Base-by-base conservation (phyloP, 2,113 vertebrate genomes). In the Galbula dea region DNA sequence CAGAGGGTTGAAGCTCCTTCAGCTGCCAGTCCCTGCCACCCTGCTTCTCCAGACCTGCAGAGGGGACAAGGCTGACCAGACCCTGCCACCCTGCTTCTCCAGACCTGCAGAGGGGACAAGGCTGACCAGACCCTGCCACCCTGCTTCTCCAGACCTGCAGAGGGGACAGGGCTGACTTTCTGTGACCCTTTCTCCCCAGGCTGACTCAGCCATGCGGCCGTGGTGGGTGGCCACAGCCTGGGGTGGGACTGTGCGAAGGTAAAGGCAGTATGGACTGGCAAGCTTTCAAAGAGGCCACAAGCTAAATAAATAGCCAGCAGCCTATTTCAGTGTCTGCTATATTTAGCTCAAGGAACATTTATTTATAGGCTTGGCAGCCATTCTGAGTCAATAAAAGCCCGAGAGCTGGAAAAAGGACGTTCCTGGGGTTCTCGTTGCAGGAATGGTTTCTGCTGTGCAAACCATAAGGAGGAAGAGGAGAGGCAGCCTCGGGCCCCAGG, bases 321-420 rank as follows among this genome's bases (percentile, higher is more conserved):
- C 90, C 79, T 94, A 84, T 96, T 97, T 95, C 96, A 95, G 91
- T 93, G 94, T 83, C 92, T 95, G 93, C 96, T 96, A 97, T 97
- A 97, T 97, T 97, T 97, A 97, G 97, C 90, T 87, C 90, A 82
- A 96, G 96, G 95, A 96, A 97, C 95, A 96, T 94, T 97, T 97
- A 97, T 97, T 97, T 97, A 97, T 97, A 95, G 96, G 83, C 69
- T 96, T 97, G 97, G 97, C 95, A 94, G 93, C 62, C 89, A n/a
- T 88, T 95, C 83, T 78, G 92, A 93, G 92, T 95, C 96, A 96
- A 97, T 97, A 96, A 95, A 97, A 97, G 89, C 74, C 77, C 32
- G 1, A 94, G 85, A 80, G 84, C 89, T 97, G 96, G 96, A 96
- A 95, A 93, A 96, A 96, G 74, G 94, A 96, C 77, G 49, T 93